Evolutionary conservation across 1,140 invertebrate genomes (phyloP).

Genomic region (Apis dorsata): DNA sequence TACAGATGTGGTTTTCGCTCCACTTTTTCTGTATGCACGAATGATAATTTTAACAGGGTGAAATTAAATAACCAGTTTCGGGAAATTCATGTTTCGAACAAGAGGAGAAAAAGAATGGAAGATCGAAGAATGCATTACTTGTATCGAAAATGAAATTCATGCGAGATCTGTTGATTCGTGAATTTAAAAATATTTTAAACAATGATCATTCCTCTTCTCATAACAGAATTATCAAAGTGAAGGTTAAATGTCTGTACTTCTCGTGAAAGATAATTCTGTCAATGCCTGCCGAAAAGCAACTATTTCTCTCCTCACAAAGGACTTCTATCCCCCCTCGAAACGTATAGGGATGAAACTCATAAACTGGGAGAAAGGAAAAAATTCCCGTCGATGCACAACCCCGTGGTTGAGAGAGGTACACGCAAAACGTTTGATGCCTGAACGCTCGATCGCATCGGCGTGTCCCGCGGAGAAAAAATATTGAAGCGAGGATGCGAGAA

Average conservation of each 20-base stretch:
- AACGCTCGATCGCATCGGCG: background rate
- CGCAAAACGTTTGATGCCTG: conserved; percentile 37
- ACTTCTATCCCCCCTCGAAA: too few relatives aligned
- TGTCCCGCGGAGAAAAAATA: conserved; percentile 40
- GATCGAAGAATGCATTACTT: too few relatives aligned
- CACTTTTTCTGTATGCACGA: too few relatives aligned
- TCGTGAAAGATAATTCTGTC: background rate
- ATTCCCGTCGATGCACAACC: background rate
- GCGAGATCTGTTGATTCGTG: too few relatives aligned
- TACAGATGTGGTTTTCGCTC: too few relatives aligned
- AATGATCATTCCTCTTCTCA: background rate
- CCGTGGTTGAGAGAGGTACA: background rate
- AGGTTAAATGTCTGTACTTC: background rate
- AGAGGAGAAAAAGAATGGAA: too few relatives aligned
- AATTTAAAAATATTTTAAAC: background rate
- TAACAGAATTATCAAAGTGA: rapidly evolving
- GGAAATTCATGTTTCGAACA: too few relatives aligned
- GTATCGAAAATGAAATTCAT: too few relatives aligned
- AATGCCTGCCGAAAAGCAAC: too few relatives aligned
- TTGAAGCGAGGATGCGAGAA: conserved; percentile 69
- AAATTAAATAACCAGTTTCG: too few relatives aligned
- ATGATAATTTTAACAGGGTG: too few relatives aligned
- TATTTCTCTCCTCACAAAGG: background rate
- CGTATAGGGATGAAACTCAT: background rate
- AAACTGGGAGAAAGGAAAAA: background rate